Evolutionary conservation across 1,140 invertebrate species (phyloP).

Genomic region (Drosophila pandora): DNA sequence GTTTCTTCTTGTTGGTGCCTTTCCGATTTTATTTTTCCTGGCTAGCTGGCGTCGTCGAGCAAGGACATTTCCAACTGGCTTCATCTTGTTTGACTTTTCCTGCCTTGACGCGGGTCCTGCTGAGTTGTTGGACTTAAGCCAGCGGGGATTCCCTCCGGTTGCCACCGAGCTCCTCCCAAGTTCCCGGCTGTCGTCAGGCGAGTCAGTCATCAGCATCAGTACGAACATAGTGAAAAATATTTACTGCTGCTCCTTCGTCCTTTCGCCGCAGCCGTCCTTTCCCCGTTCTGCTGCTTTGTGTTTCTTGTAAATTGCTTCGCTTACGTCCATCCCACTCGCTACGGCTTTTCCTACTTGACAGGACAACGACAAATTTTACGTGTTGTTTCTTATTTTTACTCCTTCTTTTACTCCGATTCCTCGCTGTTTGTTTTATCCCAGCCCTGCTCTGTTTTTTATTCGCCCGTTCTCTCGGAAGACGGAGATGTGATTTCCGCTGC

Average conservation of each 20-base stretch:
- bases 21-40: conserved; percentile 33
- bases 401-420: conserved; percentile 7
- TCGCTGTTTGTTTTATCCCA: conserved; percentile 5
- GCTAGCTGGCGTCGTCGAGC: conserved; percentile 16
- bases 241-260: conserved; percentile 48
- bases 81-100: conserved; percentile 62
- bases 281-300: conserved; percentile 8
- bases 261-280: conserved; percentile 2
- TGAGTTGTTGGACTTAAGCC: conserved; percentile 49
- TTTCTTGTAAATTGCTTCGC: conserved; percentile 53
- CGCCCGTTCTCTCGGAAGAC: conserved; percentile 22
- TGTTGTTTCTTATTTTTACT: conserved; percentile 60
- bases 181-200: conserved; percentile 43
- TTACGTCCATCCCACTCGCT: conserved; percentile 38
- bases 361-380: conserved; percentile 70
- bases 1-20: conserved; percentile 16
- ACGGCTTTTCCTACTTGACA: conserved; percentile 31
- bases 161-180: background rate
- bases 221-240: conserved; percentile 65
- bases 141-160: conserved; percentile 1
- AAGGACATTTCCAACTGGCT: conserved; percentile 61
- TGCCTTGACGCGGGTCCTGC: conserved; percentile 52
- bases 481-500: conserved; percentile 72
- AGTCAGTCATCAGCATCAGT: conserved; percentile 61
- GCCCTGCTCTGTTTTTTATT: conserved; percentile 24